Evolutionary conservation across 2,113 vertebrate species (phyloP).

Genomic region (Piprites chloris): DNA sequence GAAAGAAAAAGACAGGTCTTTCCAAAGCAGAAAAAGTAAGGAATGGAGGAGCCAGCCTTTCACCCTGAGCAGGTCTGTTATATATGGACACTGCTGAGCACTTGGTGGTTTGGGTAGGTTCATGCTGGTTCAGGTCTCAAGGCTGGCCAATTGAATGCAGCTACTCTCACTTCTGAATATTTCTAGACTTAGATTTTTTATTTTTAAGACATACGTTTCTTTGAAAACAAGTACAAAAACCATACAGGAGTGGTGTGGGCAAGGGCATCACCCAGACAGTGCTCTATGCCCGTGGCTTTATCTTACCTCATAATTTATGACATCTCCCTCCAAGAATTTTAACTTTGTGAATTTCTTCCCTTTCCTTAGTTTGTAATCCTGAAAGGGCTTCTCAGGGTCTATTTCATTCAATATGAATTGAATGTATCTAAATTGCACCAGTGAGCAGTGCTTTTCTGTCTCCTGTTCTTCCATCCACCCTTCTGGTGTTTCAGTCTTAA

Average conservation of each 20-base stretch:
- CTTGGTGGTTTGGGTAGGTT: background rate
- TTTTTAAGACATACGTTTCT: background rate
- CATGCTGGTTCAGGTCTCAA: background rate
- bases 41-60: background rate
- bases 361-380: background rate
- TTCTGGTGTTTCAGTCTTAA: background rate
- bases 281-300: background rate
- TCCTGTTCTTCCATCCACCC: background rate
- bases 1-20: background rate
- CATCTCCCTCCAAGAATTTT: background rate
- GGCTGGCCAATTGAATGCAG: background rate
- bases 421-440: background rate
- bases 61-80: background rate
- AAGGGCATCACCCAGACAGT: background rate
- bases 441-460: background rate
- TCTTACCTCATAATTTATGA: background rate
- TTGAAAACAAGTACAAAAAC: background rate
- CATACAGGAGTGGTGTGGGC: accelerated
- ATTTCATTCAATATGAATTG: background rate
- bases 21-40: background rate
- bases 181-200: background rate
- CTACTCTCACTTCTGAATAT: background rate
- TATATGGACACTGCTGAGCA: accelerated
- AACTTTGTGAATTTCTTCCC: background rate
- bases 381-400: background rate